Base-by-base conservation (phyloP, 2,888 invertebrate species). In the Cremastinae sp. region DNA sequence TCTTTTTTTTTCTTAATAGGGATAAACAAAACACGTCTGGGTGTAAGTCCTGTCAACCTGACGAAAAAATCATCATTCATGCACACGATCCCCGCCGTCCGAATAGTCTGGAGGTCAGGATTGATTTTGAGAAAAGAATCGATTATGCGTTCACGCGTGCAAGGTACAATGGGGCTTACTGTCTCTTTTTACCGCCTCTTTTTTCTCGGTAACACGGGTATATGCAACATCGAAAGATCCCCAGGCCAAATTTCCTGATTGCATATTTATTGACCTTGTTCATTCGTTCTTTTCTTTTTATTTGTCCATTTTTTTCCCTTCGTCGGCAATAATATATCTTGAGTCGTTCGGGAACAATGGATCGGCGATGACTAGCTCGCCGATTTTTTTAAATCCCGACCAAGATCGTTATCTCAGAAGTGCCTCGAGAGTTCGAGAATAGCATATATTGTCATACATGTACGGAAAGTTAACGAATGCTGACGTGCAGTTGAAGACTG, bases 61-160 rank as follows among this genome's bases (percentile, higher is more conserved):
- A 36, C 59, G 38, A 14, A 54, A 41, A 53, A 28, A 61, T 66
- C 53, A 71, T 66, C 54, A 61, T 64, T 70, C 69, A 59, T 53
- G 59, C 41, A 28, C 28, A 18, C 10, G 71, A 72, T 56, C 53
- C 12, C 51, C 5, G 28, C 10, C 20, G 62, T 61, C 47, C 53
- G 34, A 53, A 1, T 66, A n/a, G 68, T 73, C 72, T 76, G 75
- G 62, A 76, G 75, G 75, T 76, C 73, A 69, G 45, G 20, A 73
- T 59, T 58, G 62, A 76, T 72, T 68, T 76, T 71, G 36, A 38
- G 62, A 75, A 59, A 38, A 28, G 68, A 38, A 56, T 66, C 73
- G 58, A 61, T 75, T 68, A 68, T 76, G 38, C 66, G 47, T 14
- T 22, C 62, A 14, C 56, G 47, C 28, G 20, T 16, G 20, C 38